Evolutionary conservation across 2,888 invertebrate species (phyloP), one percentile per base, ranked within the genome.

Genomic region (Rhyacophila evoluta): DNA sequence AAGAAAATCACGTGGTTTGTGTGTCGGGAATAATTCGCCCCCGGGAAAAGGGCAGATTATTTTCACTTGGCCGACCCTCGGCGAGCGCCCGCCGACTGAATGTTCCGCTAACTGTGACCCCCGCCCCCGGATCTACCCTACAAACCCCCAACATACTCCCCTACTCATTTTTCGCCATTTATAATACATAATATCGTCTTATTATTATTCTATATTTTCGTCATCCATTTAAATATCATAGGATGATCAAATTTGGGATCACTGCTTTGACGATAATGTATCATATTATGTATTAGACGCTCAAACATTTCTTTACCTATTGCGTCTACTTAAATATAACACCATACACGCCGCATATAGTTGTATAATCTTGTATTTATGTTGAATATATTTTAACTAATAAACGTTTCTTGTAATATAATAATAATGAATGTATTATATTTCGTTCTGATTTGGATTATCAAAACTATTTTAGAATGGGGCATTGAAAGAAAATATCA

Each of bases 21-120:
- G 41, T 41, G 29, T 6, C 29, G 29, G 55, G 55, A 25, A 55
- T 55, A 55, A 55, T 55, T 55, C 55, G 55, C 19, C 55, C 55
- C 19, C 29, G 15, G 38, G 55, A 19, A 55, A 55, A 55, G 55
- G 55, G 19, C 55, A 55, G 19, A 55, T 55, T 55, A 55, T 25
- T 55, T 55, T 55, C 55, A 55, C 55, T 55, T 25, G 55, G 55
- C 55, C 55, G 55, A 55, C 19, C 19, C 19, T 15, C 55, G 55
- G 55, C 28, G 28, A 69, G 12, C 29, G 33, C 29, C 33, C 69
- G 33, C 29, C n/a, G 69, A 28, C 33, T 28, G 69, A 69, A 25
- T 69, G 33, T 69, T 69, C 69, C 29, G 12, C 29, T 69, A 10
- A 33, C 27, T 33, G 33, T 19, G 69, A 8, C 29, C 33, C 69